Conservation (phyloP, 2,888 invertebrate genomes). For the Monoplex corrugatus region DNA sequence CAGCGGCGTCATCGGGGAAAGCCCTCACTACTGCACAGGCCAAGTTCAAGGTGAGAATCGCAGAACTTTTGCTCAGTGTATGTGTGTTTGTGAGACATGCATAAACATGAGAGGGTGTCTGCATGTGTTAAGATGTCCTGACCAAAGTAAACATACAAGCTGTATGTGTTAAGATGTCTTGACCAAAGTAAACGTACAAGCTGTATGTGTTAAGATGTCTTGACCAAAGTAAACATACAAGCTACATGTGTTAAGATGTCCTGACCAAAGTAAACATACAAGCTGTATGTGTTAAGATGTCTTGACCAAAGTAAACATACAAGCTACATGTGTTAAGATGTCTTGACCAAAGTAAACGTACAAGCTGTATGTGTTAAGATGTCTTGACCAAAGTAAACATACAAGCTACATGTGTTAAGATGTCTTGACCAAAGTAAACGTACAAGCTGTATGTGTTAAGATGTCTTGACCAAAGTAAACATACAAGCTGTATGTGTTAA, state of each 20-base stretch:
- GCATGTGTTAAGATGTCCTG: background rate
- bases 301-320: background rate
- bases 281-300: background rate
- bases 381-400: background rate
- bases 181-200: background rate
- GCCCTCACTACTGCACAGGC: conserved; percentile 60
- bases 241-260: too few relatives aligned
- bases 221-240: background rate
- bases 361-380: background rate
- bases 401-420: background rate
- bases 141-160: background rate
- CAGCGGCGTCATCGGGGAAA: background rate
- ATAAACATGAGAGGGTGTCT: too few relatives aligned
- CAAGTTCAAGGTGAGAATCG: conserved; percentile 63
- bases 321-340: background rate
- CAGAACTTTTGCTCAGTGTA: background rate
- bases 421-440: too few relatives aligned
- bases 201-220: background rate
- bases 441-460: background rate
- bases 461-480: background rate
- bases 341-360: background rate
- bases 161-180: too few relatives aligned
- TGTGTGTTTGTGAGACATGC: background rate
- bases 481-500: background rate
- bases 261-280: background rate